These are phyloP conservation scores for Natrix natrix DNA, from an alignment of 2,797 vertebrate species.

Conservation along the genomic window DNA sequence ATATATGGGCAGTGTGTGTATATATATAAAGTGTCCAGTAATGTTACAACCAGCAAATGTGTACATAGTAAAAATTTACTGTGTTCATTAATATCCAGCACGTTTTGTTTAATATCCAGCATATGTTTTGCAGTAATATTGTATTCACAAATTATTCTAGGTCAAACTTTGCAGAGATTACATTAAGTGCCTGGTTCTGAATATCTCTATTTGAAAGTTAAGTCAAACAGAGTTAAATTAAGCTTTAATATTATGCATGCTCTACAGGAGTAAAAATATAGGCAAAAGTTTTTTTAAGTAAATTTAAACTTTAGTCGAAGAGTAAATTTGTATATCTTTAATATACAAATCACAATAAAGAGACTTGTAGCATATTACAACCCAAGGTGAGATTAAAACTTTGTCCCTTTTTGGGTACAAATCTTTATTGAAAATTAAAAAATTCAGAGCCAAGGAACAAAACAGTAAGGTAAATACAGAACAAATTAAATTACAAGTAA, in stretches of 20 bases:
- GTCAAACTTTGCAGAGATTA: slow-evolving; percentile 2
- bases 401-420: slow-evolving; percentile 39
- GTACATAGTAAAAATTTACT: neutral
- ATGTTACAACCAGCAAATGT: neutral
- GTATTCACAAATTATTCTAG: neutral
- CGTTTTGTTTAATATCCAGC: neutral
- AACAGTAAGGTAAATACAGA: slow-evolving; percentile 50
- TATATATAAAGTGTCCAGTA: neutral
- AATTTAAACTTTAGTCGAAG: neutral
- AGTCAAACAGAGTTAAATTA: neutral
- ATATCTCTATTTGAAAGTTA: neutral
- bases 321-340: neutral
- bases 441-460: slow-evolving; percentile 27
- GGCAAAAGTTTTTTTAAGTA: slow-evolving; percentile 5
- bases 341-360: neutral
- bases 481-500: slow-evolving; percentile 61
- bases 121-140: neutral
- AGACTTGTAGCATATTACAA: slow-evolving; percentile 16
- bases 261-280: neutral
- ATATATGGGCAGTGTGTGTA: neutral
- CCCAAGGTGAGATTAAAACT: slow-evolving; percentile 46
- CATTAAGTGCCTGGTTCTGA: neutral
- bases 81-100: neutral
- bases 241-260: neutral
- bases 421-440: slow-evolving; percentile 36